Evolutionary conservation across 2,888 invertebrate species (phyloP), one percentile per base, ranked within the genome.

Genomic region (Linyphia triangularis): DNA sequence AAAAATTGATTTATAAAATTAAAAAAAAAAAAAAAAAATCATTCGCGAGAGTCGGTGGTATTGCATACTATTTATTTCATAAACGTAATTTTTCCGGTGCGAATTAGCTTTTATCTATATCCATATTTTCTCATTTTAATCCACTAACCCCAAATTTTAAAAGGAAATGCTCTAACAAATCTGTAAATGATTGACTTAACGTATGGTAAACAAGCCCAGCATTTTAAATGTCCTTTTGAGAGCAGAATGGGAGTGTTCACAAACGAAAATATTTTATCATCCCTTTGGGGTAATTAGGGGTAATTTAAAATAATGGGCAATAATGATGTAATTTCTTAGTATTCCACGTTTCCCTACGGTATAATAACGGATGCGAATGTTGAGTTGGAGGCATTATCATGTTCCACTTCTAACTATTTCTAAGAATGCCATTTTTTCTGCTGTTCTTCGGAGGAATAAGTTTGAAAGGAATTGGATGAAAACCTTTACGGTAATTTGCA

Each of bases 231-330:
- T 13, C n/a, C 51, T 13, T 51, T 16, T n/a, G n/a, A n/a, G n/a
- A 13, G n/a, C 51, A 13, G 16, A 51, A 51, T 5, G 51, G 51
- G n/a, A 51, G 51, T 51, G 5, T 51, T 51, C 51, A 51, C 16
- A 51, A 51, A 13, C 13, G 7, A 51, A n/a, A 51, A 51, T 51
- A 51, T 51, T 51, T 51, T 51, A 51, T 51, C 51, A 16, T 51
- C 51, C 51, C 51, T 16, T 16, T n/a, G 51, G 51, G 51, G n/a
- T 16, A 51, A 51, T 51, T 51, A 51, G n/a, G 51, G 51, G 51
- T 51, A 51, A 51, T 51, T 51, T 51, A 51, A 51, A 51, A 51
- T 51, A 51, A 51, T 51, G 51, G 51, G 51, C 51, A 51, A 51
- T 51, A 51, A 51, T 51, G 51, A 51, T 51, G 51, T n/a, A 51